Evolutionary conservation across 53 echinoderm and acorn worm genomes (phyloP).

Genomic region (Zoroaster sp.): DNA sequence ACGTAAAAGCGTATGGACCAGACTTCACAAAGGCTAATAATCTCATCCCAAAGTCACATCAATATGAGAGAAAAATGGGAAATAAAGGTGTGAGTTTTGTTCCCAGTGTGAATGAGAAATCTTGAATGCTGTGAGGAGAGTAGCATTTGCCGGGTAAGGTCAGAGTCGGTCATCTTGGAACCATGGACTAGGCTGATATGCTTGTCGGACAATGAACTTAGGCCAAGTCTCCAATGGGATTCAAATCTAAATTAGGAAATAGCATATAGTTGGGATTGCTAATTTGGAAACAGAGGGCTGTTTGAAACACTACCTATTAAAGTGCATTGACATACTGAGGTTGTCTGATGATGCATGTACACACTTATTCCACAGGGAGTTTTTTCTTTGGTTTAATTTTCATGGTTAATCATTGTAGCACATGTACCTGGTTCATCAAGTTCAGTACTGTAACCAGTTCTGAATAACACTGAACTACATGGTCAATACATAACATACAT

Average conservation of each 20-base stretch:
- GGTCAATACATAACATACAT: no score
- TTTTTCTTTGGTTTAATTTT: neutral
- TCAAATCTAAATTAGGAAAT: slow-evolving; percentile 3
- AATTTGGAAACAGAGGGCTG: slow-evolving; percentile 11
- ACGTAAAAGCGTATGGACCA: no score
- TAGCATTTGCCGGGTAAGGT: neutral
- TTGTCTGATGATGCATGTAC: neutral
- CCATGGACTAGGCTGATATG: neutral
- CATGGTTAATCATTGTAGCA: neutral
- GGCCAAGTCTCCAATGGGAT: slow-evolving; percentile 12
- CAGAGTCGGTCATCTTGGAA: neutral
- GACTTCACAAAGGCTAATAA: no score
- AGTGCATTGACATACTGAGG: slow-evolving; percentile 12
- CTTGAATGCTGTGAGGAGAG: neutral
- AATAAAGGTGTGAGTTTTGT: neutral
- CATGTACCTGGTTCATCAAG: neutral
- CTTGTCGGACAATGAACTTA: slow-evolving; percentile 20
- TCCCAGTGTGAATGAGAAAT: neutral
- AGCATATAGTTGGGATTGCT: neutral
- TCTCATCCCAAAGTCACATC: no score
- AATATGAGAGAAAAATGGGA: no score
- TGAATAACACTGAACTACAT: neutral
- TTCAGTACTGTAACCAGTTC: neutral
- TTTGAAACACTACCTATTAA: neutral
- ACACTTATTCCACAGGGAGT: neutral